phyloP scores from a whole-genome alignment of 2,113 vertebrate species.

The Burhinus oedicnemus region DNA sequence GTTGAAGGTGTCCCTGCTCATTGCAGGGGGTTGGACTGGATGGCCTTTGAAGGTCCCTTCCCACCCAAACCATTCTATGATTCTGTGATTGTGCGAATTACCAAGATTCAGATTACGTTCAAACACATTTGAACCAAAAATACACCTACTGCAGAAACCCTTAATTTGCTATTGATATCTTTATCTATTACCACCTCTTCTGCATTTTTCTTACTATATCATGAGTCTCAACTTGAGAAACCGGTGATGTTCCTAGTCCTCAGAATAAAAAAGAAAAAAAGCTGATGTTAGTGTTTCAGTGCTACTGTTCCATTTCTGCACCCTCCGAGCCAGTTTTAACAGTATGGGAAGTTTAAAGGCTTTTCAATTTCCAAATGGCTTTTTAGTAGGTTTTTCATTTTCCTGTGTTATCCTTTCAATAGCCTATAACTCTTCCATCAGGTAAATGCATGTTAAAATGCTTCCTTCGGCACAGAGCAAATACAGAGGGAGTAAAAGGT shows the following conservation, averaged over 20 bases:
- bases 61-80: background rate
- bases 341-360: slow-evolving; percentile 1
- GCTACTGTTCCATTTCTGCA: background rate
- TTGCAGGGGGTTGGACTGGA: background rate
- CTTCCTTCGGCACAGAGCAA: background rate
- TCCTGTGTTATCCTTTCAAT: background rate
- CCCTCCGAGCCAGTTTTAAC: background rate
- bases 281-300: background rate
- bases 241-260: background rate
- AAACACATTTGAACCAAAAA: background rate
- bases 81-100: background rate
- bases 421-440: background rate
- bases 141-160: background rate
- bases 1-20: background rate
- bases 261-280: background rate
- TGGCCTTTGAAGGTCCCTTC: background rate
- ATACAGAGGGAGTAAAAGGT: background rate
- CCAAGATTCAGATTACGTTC: background rate
- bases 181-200: background rate
- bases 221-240: background rate
- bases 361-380: slow-evolving; percentile 15
- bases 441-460: background rate
- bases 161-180: background rate
- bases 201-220: background rate
- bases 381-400: slow-evolving; percentile 1